Evolutionary conservation across 2,888 invertebrate species (phyloP).

Genomic region (Nycteola revayana): DNA sequence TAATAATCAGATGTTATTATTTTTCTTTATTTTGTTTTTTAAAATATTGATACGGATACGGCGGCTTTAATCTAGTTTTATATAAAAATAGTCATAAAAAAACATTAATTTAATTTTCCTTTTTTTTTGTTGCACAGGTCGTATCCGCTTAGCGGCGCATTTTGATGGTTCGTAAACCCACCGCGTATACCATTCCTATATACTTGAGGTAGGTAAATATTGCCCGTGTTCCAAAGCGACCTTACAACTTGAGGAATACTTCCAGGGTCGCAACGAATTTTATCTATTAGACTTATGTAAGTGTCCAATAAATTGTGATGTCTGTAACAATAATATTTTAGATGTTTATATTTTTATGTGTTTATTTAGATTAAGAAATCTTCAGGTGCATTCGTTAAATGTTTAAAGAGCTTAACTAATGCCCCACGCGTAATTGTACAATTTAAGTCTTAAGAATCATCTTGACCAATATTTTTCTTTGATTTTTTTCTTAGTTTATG

Average conservation of each 20-base stretch:
- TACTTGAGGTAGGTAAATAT: constrained; percentile 41
- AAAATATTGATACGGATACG: no score
- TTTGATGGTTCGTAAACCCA: constrained; percentile 68
- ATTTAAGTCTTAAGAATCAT: constrained; percentile 39
- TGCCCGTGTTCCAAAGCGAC: constrained; percentile 51
- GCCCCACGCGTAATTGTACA: constrained; percentile 28
- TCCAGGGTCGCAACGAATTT: constrained; percentile 76
- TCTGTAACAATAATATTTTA: constrained; percentile 79
- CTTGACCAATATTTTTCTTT: constrained; percentile 28
- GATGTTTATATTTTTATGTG: constrained; percentile 79
- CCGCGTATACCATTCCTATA: constrained; percentile 64
- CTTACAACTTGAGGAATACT: constrained; percentile 46
- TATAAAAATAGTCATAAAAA: no score
- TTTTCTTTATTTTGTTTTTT: no score
- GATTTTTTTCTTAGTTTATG: constrained; percentile 22
- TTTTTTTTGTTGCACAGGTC: constrained; percentile 49
- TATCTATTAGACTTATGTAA: constrained; percentile 66
- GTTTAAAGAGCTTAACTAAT: constrained; percentile 53
- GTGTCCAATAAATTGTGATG: constrained; percentile 79
- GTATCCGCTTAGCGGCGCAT: constrained; percentile 71
- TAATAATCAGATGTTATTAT: no score
- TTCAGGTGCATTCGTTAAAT: constrained; percentile 68
- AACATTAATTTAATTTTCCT: neutral
- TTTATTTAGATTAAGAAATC: constrained; percentile 71
- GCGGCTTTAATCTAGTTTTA: no score